These are phyloP conservation scores for Palaemon carinicauda DNA, from an alignment of 1,140 invertebrate genomes.

Conservation along the genomic window DNA sequence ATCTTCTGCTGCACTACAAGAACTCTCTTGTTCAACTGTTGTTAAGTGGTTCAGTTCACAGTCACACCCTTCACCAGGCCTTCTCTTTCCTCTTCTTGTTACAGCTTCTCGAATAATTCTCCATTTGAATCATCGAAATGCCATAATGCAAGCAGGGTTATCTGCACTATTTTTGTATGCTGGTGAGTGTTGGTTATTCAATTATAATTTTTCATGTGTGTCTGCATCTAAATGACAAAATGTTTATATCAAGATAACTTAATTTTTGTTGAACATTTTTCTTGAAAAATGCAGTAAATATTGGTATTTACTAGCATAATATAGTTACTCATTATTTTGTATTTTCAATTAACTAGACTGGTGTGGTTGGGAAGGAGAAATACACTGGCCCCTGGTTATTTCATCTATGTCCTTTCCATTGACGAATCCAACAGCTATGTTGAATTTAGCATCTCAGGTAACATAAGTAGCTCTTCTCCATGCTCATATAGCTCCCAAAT, in stretches of 20 bases:
- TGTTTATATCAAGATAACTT: neutral
- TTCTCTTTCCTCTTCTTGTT: constrained; percentile 66
- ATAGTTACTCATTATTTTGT: constrained; percentile 1
- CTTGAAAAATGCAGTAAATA: neutral
- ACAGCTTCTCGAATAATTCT: constrained; percentile 65
- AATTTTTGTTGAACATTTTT: neutral
- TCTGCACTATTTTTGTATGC: constrained; percentile 26
- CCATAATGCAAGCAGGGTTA: constrained; percentile 34
- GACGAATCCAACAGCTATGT: constrained; percentile 43
- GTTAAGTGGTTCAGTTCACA: constrained; percentile 65
- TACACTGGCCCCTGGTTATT: constrained; percentile 19
- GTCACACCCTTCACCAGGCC: constrained; percentile 66
- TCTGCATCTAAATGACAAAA: neutral
- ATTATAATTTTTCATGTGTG: neutral
- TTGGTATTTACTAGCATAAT: neutral
- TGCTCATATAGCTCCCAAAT: neutral
- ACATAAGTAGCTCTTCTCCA: too few species aligned
- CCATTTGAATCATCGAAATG: constrained; percentile 58
- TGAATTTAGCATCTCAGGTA: constrained; percentile 42
- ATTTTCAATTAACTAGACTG: constrained; percentile 4
- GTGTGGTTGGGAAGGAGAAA: constrained; percentile 35
- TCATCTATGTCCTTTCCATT: constrained; percentile 40
- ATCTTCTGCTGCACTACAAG: constrained; percentile 55
- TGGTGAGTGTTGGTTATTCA: neutral
- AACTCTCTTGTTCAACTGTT: constrained; percentile 60